A percentile compares a stretch with the other conserved stretches of the same genome.
Conservation (phyloP, 2,888 invertebrate genomes). For the Uropetala carovei region DNA sequence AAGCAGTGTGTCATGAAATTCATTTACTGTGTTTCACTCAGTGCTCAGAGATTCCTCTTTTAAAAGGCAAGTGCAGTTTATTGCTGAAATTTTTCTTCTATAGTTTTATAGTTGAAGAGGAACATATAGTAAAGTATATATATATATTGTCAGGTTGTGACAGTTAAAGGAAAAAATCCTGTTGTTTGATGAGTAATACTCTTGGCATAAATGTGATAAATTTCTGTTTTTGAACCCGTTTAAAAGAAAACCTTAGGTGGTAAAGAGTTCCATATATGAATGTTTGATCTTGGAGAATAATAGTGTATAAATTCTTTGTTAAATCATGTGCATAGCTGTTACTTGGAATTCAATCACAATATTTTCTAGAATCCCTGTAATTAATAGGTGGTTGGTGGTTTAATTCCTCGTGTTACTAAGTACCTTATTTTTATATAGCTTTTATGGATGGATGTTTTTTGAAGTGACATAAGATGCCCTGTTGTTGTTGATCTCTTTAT, state of each 20-base stretch:
- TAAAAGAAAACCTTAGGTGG: constrained; percentile 16
- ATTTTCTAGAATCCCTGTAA: constrained; percentile 54
- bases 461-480: constrained; percentile 46
- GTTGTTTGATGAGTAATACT: constrained; percentile 42
- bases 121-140: constrained; percentile 10
- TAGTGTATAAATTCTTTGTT: constrained; percentile 36
- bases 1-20: constrained; percentile 2
- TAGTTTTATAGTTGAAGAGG: constrained; percentile 14
- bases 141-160: constrained; percentile 35
- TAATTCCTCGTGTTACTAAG: constrained; percentile 60
- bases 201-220: constrained; percentile 59
- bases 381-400: constrained; percentile 47
- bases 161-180: constrained; percentile 24
- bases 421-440: constrained; percentile 64
- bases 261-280: constrained; percentile 58
- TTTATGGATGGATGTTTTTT: constrained; percentile 63
- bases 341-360: constrained; percentile 51
- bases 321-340: constrained; percentile 39
- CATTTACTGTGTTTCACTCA: neutral
- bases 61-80: neutral
- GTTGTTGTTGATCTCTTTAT: constrained; percentile 63
- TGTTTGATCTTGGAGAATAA: constrained; percentile 35
- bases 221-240: constrained; percentile 18
- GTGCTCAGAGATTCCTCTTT: constrained; percentile 2
- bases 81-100: constrained; percentile 24